Percentiles rank a stretch among this genome's conserved stretches.
Evolutionary conservation across 1,140 invertebrate genomes (phyloP).

Genomic region (Cheumatopsyche charites): DNA sequence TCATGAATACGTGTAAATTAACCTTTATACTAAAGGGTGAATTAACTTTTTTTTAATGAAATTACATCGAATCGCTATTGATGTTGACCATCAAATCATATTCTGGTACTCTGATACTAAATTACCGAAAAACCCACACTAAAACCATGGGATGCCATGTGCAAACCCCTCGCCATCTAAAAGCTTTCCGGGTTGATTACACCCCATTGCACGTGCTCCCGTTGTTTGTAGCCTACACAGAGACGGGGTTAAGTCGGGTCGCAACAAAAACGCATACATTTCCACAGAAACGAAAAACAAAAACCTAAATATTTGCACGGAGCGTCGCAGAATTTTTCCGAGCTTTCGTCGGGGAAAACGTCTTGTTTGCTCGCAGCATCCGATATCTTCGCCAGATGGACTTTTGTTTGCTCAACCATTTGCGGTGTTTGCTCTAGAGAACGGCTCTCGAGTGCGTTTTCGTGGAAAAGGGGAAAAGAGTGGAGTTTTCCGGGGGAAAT

Average conservation of each 20-base stretch:
- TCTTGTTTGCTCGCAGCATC: background rate
- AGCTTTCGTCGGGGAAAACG: too few relatives aligned
- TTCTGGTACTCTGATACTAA: background rate
- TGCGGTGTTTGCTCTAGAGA: slow-evolving; percentile 16
- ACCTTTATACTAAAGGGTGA: too few relatives aligned
- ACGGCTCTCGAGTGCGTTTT: too few relatives aligned
- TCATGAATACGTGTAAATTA: too few relatives aligned
- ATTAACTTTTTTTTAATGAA: too few relatives aligned
- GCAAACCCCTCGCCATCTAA: slow-evolving; percentile 24
- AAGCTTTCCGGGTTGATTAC: slow-evolving; percentile 42
- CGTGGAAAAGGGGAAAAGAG: background rate
- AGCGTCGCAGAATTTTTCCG: too few relatives aligned
- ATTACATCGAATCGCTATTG: background rate
- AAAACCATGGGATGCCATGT: slow-evolving; percentile 23
- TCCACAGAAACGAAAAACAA: background rate
- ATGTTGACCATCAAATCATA: background rate
- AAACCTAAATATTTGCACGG: background rate
- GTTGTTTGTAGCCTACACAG: slow-evolving; percentile 28
- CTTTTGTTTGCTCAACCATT: slow-evolving; percentile 16
- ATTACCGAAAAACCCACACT: background rate
- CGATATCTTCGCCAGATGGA: background rate
- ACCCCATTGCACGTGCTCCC: slow-evolving; percentile 33
- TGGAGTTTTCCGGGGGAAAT: background rate
- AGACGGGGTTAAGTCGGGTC: slow-evolving; percentile 21
- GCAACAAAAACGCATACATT: slow-evolving; percentile 5